Base-by-base conservation (phyloP, 2,888 invertebrate genomes). In the Colletes collaris region DNA sequence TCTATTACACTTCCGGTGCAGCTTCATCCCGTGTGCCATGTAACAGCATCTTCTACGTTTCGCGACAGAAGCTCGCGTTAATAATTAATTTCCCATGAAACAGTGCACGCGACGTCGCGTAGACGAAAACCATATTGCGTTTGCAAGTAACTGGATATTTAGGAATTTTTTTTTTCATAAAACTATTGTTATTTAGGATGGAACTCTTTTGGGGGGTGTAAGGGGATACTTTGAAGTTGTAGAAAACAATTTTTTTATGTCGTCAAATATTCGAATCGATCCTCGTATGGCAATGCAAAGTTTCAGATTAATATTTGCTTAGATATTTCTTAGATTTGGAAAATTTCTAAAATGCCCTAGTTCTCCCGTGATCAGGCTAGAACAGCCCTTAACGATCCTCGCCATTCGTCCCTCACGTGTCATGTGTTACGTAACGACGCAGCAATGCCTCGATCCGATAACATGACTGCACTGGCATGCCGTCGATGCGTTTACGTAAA, bases 1-100 rank as follows among this genome's bases (percentile, higher is more conserved):
- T 67, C 67, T 27, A 56, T 77, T 53, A 56, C 53, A 35, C 62
- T 58, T 70, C 56, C 76, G 52, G 13, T 27, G 63, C 70, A 49
- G 44, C 35, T 52, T 55, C 58, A 46, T 66, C 64, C 70, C 13
- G 35, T 1, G 8, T 27, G 5, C 60, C 53, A 46, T 55, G 76
- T 49, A 52, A 60, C 76, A 44, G 63, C 59, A 37, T 76, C 60
- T 44, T 58, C 63, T 63, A 37, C 52, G 52, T 76, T 72, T 62
- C 72, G 27, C 56, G 52, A 50, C 52, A 52, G 44, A 27, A 16
- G 63, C 68, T 37, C 13, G 50, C 46, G 63, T 49, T 63, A 73
- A 72, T 81, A 80, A 86, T 84, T 86, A 82, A 86, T 86, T 84
- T 74, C 56, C 75, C 71, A 60, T 84, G 78, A 82, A 86, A 77